These are phyloP conservation scores for Agrochola circellaris DNA, from an alignment of 2,888 invertebrate species.

Conservation along the genomic window DNA sequence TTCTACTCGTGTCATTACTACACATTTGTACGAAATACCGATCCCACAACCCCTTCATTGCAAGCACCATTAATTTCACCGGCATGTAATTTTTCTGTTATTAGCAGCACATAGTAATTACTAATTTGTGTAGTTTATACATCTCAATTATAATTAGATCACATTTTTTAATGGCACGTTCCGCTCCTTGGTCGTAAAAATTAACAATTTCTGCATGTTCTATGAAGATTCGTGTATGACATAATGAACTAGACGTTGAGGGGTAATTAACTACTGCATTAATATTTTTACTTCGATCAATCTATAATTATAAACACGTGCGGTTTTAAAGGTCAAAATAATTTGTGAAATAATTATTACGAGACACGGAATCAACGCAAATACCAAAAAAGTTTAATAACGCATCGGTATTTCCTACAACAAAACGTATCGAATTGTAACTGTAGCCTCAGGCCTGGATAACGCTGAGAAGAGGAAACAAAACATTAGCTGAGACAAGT, in stretches of 20 bases:
- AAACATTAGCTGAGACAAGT: slow-evolving; percentile 46
- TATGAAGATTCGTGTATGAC: slow-evolving; percentile 61
- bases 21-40: slow-evolving; percentile 22
- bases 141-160: slow-evolving; percentile 62
- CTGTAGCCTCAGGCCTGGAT: slow-evolving; percentile 44
- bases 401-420: slow-evolving; percentile 30
- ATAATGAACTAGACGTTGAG: slow-evolving; percentile 56
- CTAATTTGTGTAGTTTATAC: slow-evolving; percentile 64
- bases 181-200: slow-evolving; percentile 56
- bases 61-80: slow-evolving; percentile 69
- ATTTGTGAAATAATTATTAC: slow-evolving; percentile 4
- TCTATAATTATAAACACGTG: slow-evolving; percentile 47
- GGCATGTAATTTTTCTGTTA: slow-evolving; percentile 66
- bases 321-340: slow-evolving; percentile 44
- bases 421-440: slow-evolving; percentile 45
- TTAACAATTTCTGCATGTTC: slow-evolving; percentile 48
- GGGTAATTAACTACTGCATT: slow-evolving; percentile 41
- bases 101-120: slow-evolving; percentile 63
- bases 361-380: slow-evolving; percentile 10
- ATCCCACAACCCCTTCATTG: slow-evolving; percentile 59
- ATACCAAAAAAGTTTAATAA: slow-evolving; percentile 22
- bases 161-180: slow-evolving; percentile 65
- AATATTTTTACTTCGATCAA: slow-evolving; percentile 24
- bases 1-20: slow-evolving; percentile 46
- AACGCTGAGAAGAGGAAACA: slow-evolving; percentile 48